These are phyloP conservation scores for Liparis tanakae DNA, from an alignment of 2,797 vertebrate genomes.

Conservation along the genomic window DNA sequence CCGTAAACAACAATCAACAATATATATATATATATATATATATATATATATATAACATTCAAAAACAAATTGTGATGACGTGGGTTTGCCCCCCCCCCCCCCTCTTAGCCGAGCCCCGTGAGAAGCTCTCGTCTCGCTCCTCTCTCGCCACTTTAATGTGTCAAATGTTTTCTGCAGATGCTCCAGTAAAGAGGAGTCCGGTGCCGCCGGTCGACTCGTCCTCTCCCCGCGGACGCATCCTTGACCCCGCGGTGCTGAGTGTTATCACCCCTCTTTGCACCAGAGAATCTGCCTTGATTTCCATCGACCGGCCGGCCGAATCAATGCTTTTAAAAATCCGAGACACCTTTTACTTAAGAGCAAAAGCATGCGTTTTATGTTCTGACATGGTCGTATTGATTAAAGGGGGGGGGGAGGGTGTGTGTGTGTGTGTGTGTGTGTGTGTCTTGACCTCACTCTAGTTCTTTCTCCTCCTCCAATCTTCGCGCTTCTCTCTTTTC, in stretches of 20 bases:
- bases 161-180: slow-evolving; percentile 77
- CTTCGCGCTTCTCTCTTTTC: slow-evolving; percentile 70
- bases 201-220: slow-evolving; percentile 62
- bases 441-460: slow-evolving; percentile 69
- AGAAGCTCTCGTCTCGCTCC: slow-evolving; percentile 70
- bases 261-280: slow-evolving; percentile 92
- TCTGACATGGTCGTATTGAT: slow-evolving; percentile 98
- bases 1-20: slow-evolving; percentile 24
- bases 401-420: too few species aligned
- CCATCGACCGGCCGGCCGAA: slow-evolving; percentile 91
- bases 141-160: slow-evolving; percentile 76
- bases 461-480: slow-evolving; percentile 60
- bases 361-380: slow-evolving; percentile 98
- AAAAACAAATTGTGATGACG: slow-evolving; percentile 51
- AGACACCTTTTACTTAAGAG: slow-evolving; percentile 99
- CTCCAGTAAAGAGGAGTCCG: slow-evolving; percentile 59
- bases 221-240: slow-evolving; percentile 72
- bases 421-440: slow-evolving; percentile 14
- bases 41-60: slow-evolving; percentile 15
- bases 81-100: slow-evolving; percentile 54
- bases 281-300: slow-evolving; percentile 89
- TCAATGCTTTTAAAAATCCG: slow-evolving; percentile 99
- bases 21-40: too few species aligned
- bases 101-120: slow-evolving; percentile 42
- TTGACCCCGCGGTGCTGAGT: slow-evolving; percentile 87